These are phyloP conservation scores for Casuarius casuarius DNA, from an alignment of 2,113 vertebrate species.

Conservation along the genomic window DNA sequence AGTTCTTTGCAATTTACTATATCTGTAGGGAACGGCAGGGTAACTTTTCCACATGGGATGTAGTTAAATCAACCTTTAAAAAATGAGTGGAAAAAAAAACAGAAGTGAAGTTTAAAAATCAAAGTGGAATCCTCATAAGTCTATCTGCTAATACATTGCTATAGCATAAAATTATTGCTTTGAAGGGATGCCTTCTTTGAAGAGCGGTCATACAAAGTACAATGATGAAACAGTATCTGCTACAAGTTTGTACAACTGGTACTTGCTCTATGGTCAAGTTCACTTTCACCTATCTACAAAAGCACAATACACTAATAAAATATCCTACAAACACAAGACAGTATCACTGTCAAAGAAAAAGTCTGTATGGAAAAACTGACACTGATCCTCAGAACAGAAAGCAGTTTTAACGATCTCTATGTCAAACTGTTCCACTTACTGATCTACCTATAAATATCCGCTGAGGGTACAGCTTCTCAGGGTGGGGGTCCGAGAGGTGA, in stretches of 20 bases:
- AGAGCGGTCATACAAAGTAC: not conserved
- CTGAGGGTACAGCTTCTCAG: not conserved
- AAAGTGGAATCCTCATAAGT: not conserved
- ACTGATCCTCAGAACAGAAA: not conserved
- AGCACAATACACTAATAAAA: not conserved
- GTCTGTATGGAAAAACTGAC: not conserved
- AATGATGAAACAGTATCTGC: not conserved
- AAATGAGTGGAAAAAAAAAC: not conserved
- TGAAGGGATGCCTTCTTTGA: not conserved
- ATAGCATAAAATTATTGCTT: not conserved
- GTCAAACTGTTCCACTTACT: not conserved
- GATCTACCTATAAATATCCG: rapidly evolving
- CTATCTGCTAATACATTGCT: not conserved
- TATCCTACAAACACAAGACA: not conserved
- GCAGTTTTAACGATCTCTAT: not conserved
- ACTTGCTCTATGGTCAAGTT: not conserved
- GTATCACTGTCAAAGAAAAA: not conserved
- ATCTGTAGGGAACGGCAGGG: not conserved
- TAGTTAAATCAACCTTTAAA: not conserved
- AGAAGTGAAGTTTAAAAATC: not conserved
- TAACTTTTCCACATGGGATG: not conserved
- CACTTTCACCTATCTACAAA: not conserved
- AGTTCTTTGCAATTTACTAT: not conserved
- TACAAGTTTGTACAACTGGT: not conserved
- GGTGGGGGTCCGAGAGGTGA: rapidly evolving